Base-by-base conservation (phyloP, 2,888 invertebrate genomes). In the Polyommatus icarus region DNA sequence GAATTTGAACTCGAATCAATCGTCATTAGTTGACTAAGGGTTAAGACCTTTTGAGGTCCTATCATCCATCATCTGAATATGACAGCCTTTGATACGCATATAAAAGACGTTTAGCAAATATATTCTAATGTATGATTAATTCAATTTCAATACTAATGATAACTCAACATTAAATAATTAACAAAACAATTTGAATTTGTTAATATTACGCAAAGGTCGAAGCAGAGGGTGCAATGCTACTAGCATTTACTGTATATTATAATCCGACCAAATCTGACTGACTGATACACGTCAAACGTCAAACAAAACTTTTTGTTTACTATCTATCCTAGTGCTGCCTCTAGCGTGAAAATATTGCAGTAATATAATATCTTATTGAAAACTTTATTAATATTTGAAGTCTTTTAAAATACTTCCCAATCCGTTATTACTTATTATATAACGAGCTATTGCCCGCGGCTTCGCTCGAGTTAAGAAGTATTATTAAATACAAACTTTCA, bases 71-170 rank as follows among this genome's bases (percentile, higher is more conserved):
- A 67, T 32, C 67, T 67, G 67, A 67, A 67, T 12, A 29, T 67
- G 67, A 67, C 29, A 32, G 67, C 67, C 29, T 67, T 67, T 67
- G 29, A 67, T 67, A 67, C 67, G 67, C 15, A 67, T 2, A 67
- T 67, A 67, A 67, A 12, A 67, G 67, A 67, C 29, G 67, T 32
- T 67, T 67, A 32, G 67, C 67, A 67, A 67, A 67, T 67, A 29
- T 67, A 67, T 67, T 32, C 15, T 29, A 67, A 67, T 32, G 67
- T 67, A 67, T 29, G 29, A 67, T 67, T 67, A 67, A 67, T 67
- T 67, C 7, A 32, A 67, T 67, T 29, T 32, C 10, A 61, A 61
- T 29, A 67, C 67, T 29, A 67, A 29, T 67, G 29, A 67, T 29
- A 29, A 15, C 32, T 2, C 12, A 67, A 67, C 10, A 24, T 61